phyloP scores from a whole-genome alignment of 2,888 invertebrate genomes.

The Yponomeuta cagnagella region DNA sequence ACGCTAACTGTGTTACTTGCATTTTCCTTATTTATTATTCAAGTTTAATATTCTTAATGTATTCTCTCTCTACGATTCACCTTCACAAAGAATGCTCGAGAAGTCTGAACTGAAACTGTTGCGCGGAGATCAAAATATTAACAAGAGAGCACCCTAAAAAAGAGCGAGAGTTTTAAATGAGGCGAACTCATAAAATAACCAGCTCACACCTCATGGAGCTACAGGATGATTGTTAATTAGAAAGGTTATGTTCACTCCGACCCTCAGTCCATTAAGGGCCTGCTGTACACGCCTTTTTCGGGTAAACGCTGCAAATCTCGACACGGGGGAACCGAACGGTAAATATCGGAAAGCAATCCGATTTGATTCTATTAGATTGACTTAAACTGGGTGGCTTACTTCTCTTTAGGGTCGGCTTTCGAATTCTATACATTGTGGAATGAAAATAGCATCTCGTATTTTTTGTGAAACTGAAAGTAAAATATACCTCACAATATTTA shows the following conservation, averaged over 20 bases:
- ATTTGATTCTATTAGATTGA: slow-evolving; percentile 72
- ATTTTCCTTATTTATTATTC: slow-evolving; percentile 40
- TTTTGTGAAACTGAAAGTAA: neutral
- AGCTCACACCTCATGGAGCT: slow-evolving; percentile 31
- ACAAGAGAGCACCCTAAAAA: slow-evolving; percentile 1
- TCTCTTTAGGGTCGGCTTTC: slow-evolving; percentile 40
- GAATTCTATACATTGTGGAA: slow-evolving; percentile 25
- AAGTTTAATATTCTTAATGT: neutral
- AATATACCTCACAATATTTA: no score
- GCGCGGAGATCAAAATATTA: neutral
- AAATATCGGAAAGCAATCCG: slow-evolving; percentile 72
- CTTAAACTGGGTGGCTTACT: slow-evolving; percentile 50
- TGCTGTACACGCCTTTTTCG: slow-evolving; percentile 56
- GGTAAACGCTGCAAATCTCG: slow-evolving; percentile 62
- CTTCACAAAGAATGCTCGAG: neutral
- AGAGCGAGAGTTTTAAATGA: slow-evolving; percentile 2
- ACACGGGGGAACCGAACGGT: slow-evolving; percentile 67
- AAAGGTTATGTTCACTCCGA: slow-evolving; percentile 57
- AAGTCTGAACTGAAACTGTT: neutral
- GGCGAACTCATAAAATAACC: slow-evolving; percentile 30
- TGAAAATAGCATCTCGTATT: neutral
- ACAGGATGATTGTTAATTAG: slow-evolving; percentile 53
- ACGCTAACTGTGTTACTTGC: slow-evolving; percentile 41
- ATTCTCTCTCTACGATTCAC: neutral
- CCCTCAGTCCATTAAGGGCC: slow-evolving; percentile 47